Conservation (phyloP, 2,888 invertebrate genomes). For the Lycocerus yunnanus region DNA sequence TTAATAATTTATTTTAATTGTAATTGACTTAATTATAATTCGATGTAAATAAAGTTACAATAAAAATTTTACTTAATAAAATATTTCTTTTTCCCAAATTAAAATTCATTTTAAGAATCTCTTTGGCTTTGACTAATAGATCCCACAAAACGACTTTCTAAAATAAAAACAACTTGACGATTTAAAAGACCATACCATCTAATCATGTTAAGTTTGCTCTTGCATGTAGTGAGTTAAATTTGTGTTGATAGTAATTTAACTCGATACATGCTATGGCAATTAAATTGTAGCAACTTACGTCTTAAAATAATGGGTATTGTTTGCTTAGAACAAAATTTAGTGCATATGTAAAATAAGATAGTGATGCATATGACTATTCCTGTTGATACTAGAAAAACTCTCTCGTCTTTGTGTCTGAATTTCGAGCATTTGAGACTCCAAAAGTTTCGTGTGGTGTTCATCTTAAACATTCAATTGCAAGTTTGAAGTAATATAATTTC, state of each 20-base stretch:
- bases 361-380: slow-evolving; percentile 60
- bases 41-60: neutral
- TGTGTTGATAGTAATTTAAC: too few relatives aligned
- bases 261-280: too few relatives aligned
- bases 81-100: neutral
- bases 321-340: slow-evolving; percentile 56
- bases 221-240: too few relatives aligned
- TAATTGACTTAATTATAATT: neutral
- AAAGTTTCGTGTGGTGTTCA: slow-evolving; percentile 66
- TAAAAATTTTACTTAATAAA: neutral
- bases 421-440: slow-evolving; percentile 69
- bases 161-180: slow-evolving; percentile 37
- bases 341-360: slow-evolving; percentile 61
- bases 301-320: slow-evolving; percentile 47
- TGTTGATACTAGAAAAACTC: slow-evolving; percentile 61
- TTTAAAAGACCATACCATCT: neutral
- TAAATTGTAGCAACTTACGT: slow-evolving; percentile 44
- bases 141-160: slow-evolving; percentile 51
- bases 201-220: neutral
- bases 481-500: neutral
- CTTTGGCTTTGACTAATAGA: slow-evolving; percentile 5
- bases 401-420: slow-evolving; percentile 61
- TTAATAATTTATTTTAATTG: neutral
- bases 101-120: neutral
- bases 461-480: slow-evolving; percentile 53